phyloP scores from a whole-genome alignment of 2,797 vertebrate genomes.

The Natrix natrix region DNA sequence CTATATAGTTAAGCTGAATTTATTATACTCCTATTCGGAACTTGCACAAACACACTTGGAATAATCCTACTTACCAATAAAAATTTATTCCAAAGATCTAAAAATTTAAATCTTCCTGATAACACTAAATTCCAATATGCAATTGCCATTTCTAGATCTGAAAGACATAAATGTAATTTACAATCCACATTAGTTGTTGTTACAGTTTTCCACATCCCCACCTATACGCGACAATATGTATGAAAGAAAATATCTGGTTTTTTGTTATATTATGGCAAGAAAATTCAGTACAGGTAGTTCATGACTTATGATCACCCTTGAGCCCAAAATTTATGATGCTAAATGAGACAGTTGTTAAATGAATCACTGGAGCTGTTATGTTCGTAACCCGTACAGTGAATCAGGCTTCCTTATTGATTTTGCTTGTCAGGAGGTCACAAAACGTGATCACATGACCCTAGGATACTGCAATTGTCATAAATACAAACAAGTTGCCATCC shows the following conservation, averaged over 20 bases:
- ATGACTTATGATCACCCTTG: neutral
- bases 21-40: neutral
- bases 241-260: neutral
- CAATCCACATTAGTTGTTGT: neutral
- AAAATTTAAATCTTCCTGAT: constrained; percentile 94
- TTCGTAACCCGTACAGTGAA: neutral
- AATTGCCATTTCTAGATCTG: constrained; percentile 98
- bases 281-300: neutral
- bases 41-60: neutral
- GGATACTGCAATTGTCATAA: neutral
- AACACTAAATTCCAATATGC: constrained; percentile 98
- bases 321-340: neutral
- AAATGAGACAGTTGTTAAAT: neutral
- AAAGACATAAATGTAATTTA: constrained; percentile 51
- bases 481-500: neutral
- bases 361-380: neutral
- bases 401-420: neutral
- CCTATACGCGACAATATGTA: neutral
- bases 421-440: neutral
- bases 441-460: neutral
- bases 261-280: neutral
- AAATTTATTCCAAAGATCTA: constrained; percentile 98
- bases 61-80: constrained; percentile 84
- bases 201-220: neutral
- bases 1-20: neutral